These are phyloP conservation scores for Amphipyra berbera DNA, from an alignment of 2,888 invertebrate genomes.

Conservation along the genomic window DNA sequence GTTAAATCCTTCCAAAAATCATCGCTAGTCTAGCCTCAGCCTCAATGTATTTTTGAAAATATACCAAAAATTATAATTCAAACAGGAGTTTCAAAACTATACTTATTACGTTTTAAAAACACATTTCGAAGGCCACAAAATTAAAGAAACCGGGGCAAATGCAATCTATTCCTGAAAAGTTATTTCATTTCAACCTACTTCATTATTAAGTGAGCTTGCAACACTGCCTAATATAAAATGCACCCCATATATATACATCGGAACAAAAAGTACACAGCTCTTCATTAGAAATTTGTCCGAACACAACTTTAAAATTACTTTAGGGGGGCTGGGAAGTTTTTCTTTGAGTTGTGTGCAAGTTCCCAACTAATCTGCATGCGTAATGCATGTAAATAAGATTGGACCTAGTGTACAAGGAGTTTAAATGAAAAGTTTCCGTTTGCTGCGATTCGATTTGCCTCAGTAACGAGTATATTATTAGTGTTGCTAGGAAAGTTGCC, in stretches of 20 bases:
- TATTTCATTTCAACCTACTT: slow-evolving; percentile 13
- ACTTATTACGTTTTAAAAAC: too few species aligned
- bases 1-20: too few species aligned
- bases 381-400: slow-evolving; percentile 79
- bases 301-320: slow-evolving; percentile 74
- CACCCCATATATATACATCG: slow-evolving; percentile 40
- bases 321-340: slow-evolving; percentile 70
- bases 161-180: slow-evolving; percentile 13
- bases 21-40: too few species aligned
- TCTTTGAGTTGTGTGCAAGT: slow-evolving; percentile 74
- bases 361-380: slow-evolving; percentile 80
- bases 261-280: slow-evolving; percentile 31
- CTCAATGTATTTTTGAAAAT: too few species aligned
- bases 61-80: too few species aligned
- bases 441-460: slow-evolving; percentile 53
- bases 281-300: slow-evolving; percentile 72
- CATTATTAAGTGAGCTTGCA: slow-evolving; percentile 7
- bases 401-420: slow-evolving; percentile 58
- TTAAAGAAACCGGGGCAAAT: not conserved
- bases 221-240: slow-evolving; percentile 40
- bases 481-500: slow-evolving; percentile 30
- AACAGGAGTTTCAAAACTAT: too few species aligned
- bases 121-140: not conserved
- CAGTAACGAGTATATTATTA: slow-evolving; percentile 53
- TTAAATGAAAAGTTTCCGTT: slow-evolving; percentile 60